A percentile compares a stretch with the other conserved stretches of the same genome.
Evolutionary conservation across 2,888 invertebrate genomes (phyloP).

Genomic region (Anticlea derivata): DNA sequence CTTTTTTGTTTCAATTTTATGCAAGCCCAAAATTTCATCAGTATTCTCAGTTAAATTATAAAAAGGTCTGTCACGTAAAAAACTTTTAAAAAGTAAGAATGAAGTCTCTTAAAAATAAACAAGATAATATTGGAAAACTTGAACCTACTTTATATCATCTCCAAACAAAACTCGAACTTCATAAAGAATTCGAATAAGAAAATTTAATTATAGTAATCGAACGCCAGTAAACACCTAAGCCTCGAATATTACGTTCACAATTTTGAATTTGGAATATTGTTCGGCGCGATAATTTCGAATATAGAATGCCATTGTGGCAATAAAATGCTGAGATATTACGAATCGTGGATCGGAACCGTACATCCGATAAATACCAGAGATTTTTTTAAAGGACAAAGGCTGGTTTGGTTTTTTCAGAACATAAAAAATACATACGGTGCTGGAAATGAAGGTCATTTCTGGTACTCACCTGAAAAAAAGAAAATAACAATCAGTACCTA

Average conservation of each 20-base stretch:
- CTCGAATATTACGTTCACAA: slow-evolving; percentile 25
- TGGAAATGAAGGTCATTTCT: slow-evolving; percentile 32
- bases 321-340: slow-evolving; percentile 33
- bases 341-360: slow-evolving; percentile 14
- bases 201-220: slow-evolving; percentile 49
- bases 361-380: too few relatives aligned
- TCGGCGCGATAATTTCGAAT: slow-evolving; percentile 31
- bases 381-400: too few relatives aligned
- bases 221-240: slow-evolving; percentile 40
- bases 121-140: slow-evolving; percentile 32
- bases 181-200: slow-evolving; percentile 47
- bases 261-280: slow-evolving; percentile 31
- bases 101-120: slow-evolving; percentile 23
- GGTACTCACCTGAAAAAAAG: slow-evolving; percentile 69
- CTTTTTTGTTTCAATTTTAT: too few relatives aligned
- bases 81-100: slow-evolving; percentile 21
- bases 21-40: too few relatives aligned
- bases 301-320: slow-evolving; percentile 27
- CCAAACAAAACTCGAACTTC: slow-evolving; percentile 44
- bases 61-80: slow-evolving; percentile 21
- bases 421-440: slow-evolving; percentile 41
- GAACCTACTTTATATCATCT: slow-evolving; percentile 31
- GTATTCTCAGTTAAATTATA: slow-evolving; percentile 8
- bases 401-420: too few relatives aligned
- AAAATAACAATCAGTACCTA: slow-evolving; percentile 31